Evolutionary conservation across 2,113 vertebrate species (phyloP).

Genomic region (Rhombomys opimus): DNA sequence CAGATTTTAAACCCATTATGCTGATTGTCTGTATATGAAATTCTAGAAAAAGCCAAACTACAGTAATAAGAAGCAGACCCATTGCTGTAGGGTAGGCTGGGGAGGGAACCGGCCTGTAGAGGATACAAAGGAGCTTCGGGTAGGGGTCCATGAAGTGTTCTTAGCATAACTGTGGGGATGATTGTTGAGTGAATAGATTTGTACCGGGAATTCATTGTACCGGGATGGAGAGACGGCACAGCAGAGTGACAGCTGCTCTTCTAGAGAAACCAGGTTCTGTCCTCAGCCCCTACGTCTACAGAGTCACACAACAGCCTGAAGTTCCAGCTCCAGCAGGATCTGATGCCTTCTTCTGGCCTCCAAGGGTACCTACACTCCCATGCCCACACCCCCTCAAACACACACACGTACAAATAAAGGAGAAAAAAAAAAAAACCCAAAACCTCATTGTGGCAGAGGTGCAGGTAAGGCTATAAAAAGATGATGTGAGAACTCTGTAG

Average conservation of each 20-base stretch:
- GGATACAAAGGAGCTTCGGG: background rate
- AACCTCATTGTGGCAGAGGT: background rate
- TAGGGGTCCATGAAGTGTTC: background rate
- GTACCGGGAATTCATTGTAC: slow-evolving; percentile 5
- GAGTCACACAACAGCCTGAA: background rate
- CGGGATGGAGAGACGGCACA: background rate
- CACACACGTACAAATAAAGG: background rate
- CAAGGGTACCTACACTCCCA: background rate
- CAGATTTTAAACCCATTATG: background rate
- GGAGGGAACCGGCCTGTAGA: background rate
- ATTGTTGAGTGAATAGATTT: background rate
- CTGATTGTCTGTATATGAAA: background rate
- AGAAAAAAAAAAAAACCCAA: background rate
- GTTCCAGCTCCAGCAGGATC: background rate
- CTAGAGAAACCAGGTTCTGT: background rate
- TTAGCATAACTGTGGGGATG: background rate
- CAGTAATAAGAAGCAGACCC: background rate
- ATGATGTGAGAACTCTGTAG: background rate
- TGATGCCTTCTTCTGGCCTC: background rate
- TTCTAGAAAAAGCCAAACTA: slow-evolving; percentile 23
- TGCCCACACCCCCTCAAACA: background rate
- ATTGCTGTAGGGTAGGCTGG: background rate
- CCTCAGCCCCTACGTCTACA: background rate
- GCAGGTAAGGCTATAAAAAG: background rate
- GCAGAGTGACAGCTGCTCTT: background rate